A percentile compares a stretch with the other conserved stretches of the same genome.
phyloP scores from a whole-genome alignment of 1,140 invertebrate species.

The Lepidostoma basale region DNA sequence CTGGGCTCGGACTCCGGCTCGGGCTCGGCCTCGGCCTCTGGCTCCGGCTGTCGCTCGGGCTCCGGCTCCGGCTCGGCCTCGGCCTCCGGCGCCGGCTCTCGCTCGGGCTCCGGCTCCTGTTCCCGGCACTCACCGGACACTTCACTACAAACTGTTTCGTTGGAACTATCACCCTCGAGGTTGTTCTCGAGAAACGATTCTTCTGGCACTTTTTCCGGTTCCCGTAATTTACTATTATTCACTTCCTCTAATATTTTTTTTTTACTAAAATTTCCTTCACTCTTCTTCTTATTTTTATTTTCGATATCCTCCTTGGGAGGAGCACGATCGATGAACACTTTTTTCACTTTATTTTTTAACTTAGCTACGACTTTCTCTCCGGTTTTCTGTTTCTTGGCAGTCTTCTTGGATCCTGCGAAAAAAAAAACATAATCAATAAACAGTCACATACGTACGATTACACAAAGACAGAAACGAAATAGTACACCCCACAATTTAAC shows the following conservation, averaged over 20 bases:
- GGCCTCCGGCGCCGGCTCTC: background rate
- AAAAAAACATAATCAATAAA: slow-evolving; percentile 26
- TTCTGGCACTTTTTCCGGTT: slow-evolving; percentile 42
- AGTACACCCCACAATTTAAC: too few species aligned
- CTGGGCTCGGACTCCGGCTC: slow-evolving; percentile 29
- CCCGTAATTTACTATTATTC: slow-evolving; percentile 53
- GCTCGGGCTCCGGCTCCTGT: background rate
- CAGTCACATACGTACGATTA: too few species aligned
- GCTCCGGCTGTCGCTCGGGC: background rate
- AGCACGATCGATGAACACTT: slow-evolving; percentile 7
- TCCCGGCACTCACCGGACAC: background rate
- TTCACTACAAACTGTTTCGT: background rate
- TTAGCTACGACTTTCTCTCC: slow-evolving; percentile 14
- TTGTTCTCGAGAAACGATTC: background rate
- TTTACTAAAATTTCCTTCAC: slow-evolving; percentile 45
- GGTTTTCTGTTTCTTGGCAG: slow-evolving; percentile 49
- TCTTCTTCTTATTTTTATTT: slow-evolving; percentile 29
- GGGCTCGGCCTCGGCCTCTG: background rate
- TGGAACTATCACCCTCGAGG: slow-evolving; percentile 5
- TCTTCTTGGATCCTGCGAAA: slow-evolving; percentile 49
- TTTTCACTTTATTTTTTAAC: slow-evolving; percentile 29
- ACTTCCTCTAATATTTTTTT: slow-evolving; percentile 50
- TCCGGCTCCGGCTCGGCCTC: background rate
- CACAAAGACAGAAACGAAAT: too few species aligned
- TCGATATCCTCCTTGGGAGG: slow-evolving; percentile 29